Evolutionary conservation across 2,113 vertebrate species (phyloP).

Genomic region (Daubentonia madagascariensis): DNA sequence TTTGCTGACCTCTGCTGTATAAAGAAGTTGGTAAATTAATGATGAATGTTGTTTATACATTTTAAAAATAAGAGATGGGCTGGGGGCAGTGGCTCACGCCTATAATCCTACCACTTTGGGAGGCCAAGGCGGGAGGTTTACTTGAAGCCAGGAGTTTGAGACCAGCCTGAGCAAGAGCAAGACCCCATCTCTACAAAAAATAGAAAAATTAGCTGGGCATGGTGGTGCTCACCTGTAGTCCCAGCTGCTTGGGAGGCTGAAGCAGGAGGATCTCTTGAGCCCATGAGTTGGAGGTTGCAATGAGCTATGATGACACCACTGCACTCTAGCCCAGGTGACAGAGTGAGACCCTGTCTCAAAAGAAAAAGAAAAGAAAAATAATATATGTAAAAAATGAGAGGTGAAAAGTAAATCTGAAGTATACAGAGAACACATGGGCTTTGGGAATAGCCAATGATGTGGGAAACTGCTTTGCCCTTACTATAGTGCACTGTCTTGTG

Average conservation of each 20-base stretch:
- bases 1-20: background rate
- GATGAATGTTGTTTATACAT: background rate
- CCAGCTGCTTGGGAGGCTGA: background rate
- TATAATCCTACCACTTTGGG: background rate
- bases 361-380: background rate
- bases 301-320: background rate
- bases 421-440: background rate
- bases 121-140: background rate
- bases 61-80: background rate
- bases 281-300: background rate
- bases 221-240: background rate
- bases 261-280: background rate
- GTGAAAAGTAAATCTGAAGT: background rate
- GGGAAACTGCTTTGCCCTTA: background rate
- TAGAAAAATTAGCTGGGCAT: background rate
- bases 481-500: fast-evolving
- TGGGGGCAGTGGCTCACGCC: background rate
- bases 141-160: background rate
- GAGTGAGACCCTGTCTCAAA: background rate
- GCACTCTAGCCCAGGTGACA: background rate
- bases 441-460: background rate
- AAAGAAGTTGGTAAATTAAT: background rate
- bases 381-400: background rate
- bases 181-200: background rate
- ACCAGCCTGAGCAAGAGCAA: background rate